A percentile compares a stretch with the other conserved stretches of the same genome.
These are phyloP conservation scores for Eulemur mongoz DNA, from an alignment of 2,797 vertebrate genomes.

Conservation along the genomic window DNA sequence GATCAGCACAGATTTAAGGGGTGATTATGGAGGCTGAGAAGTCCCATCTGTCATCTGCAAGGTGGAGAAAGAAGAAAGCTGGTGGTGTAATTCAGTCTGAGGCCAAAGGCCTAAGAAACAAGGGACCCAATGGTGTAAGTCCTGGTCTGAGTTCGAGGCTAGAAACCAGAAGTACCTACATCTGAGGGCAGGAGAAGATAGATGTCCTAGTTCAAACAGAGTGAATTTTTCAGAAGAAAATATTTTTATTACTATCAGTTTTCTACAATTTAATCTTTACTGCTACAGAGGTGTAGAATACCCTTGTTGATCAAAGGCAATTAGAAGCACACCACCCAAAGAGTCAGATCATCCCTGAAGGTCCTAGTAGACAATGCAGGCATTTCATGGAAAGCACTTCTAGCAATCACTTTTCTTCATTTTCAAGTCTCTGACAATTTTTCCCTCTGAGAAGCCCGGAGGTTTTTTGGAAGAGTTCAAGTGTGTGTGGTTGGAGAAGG, in stretches of 20 bases:
- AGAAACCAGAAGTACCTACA: background rate
- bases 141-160: background rate
- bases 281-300: background rate
- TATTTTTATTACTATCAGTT: background rate
- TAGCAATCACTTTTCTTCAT: background rate
- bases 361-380: background rate
- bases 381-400: background rate
- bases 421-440: background rate
- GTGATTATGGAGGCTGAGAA: background rate
- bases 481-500: rapidly evolving
- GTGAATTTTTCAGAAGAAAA: background rate
- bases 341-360: background rate
- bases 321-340: background rate
- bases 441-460: background rate
- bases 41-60: background rate
- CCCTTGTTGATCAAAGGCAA: background rate
- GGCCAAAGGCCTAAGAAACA: background rate
- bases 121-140: background rate
- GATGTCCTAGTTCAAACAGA: background rate
- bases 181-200: background rate
- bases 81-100: background rate
- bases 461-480: background rate
- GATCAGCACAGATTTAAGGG: background rate
- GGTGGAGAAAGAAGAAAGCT: background rate
- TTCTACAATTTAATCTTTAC: background rate